Percentiles rank a stretch among this genome's conserved stretches.
Conservation (phyloP, 2,113 vertebrate species). For the Damaliscus lunatus region DNA sequence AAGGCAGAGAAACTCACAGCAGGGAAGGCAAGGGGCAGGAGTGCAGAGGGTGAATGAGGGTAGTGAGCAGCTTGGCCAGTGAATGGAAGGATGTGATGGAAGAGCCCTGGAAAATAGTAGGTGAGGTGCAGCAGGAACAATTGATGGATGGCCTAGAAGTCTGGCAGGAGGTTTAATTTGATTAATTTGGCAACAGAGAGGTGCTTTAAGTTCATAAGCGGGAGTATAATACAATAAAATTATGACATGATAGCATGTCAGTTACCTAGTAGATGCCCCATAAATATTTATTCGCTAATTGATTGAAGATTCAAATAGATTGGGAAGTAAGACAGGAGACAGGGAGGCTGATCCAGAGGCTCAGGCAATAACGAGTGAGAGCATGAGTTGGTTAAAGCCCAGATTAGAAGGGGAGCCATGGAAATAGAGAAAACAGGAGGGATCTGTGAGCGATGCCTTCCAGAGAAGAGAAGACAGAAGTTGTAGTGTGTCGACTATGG, state of each 20-base stretch:
- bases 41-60: no score
- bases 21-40: neutral
- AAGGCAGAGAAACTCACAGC: neutral
- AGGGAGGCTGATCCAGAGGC: neutral
- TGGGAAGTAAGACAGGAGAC: neutral
- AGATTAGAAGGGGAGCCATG: neutral
- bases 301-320: slow-evolving; percentile 5
- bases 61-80: neutral
- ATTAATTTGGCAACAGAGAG: slow-evolving; percentile 53
- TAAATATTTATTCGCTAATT: slow-evolving; percentile 61
- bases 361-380: neutral
- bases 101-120: neutral
- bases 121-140: neutral
- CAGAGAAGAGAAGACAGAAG: neutral
- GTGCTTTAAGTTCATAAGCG: slow-evolving; percentile 10
- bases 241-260: slow-evolving; percentile 32
- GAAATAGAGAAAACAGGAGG: neutral
- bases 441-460: neutral
- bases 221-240: slow-evolving; percentile 38
- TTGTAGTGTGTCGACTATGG: neutral
- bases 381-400: neutral
- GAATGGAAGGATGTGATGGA: neutral
- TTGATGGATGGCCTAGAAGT: neutral
- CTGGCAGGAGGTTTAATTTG: slow-evolving; percentile 38
- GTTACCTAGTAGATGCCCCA: slow-evolving; percentile 32